Percentiles rank a stretch among this genome's conserved stretches.
phyloP scores from a whole-genome alignment of 2,797 vertebrate genomes.

The Denticeps clupeoides region DNA sequence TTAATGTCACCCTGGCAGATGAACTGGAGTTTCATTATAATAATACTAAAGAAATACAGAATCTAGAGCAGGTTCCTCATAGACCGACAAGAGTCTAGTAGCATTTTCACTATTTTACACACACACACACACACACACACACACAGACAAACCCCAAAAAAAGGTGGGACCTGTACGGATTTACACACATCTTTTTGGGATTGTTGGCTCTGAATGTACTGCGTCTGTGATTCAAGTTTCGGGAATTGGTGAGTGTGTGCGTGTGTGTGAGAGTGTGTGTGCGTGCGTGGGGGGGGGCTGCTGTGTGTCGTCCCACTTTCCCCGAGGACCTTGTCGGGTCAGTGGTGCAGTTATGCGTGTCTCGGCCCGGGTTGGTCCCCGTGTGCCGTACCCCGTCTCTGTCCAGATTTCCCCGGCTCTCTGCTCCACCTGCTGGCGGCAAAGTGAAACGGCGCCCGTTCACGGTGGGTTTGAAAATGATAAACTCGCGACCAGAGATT shows the following conservation, averaged over 20 bases:
- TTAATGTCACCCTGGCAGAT: too few species aligned
- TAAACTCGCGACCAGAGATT: too few species aligned
- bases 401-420: neutral
- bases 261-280: conserved; percentile 8
- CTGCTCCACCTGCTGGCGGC: conserved; percentile 30
- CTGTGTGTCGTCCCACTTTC: conserved; percentile 8
- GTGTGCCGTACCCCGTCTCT: neutral
- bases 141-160: too few species aligned
- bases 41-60: too few species aligned
- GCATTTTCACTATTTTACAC: too few species aligned
- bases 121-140: too few species aligned
- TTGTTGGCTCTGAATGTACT: too few species aligned
- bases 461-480: neutral
- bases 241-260: conserved; percentile 2
- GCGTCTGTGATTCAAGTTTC: neutral
- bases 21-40: too few species aligned
- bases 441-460: neutral
- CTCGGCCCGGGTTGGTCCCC: conserved; percentile 5
- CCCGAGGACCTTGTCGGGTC: conserved; percentile 10
- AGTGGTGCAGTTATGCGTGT: conserved; percentile 19
- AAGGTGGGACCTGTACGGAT: neutral
- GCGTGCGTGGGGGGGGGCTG: neutral
- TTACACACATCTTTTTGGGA: neutral
- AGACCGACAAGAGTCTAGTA: too few species aligned
- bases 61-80: too few species aligned